These are phyloP conservation scores for Tineola bisselliella DNA, from an alignment of 2,888 invertebrate species.

Conservation along the genomic window DNA sequence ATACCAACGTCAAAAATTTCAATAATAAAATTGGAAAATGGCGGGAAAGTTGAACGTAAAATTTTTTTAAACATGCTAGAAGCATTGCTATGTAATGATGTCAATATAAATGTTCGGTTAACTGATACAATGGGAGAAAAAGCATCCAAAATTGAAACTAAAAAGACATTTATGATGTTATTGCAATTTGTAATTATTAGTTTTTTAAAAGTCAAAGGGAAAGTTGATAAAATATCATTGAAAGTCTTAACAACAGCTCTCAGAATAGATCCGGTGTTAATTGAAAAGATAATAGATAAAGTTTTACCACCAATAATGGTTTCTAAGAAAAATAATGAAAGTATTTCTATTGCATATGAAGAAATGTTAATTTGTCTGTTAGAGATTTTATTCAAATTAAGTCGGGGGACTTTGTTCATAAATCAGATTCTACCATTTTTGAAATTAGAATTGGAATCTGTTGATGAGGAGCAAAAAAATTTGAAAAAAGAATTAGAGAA, in stretches of 20 bases:
- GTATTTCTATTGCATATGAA: conserved; percentile 30
- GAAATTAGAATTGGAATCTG: conserved; percentile 38
- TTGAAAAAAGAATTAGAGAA: conserved; percentile 31
- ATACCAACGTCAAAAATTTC: conserved; percentile 39
- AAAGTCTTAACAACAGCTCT: conserved; percentile 45
- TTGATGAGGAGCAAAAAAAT: conserved; percentile 45
- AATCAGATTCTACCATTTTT: conserved; percentile 45
- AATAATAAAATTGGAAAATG: conserved; percentile 34
- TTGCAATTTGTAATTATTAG: conserved; percentile 48
- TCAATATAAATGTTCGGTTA: conserved; percentile 45
- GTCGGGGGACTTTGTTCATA: conserved; percentile 45
- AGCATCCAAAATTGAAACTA: conserved; percentile 44
- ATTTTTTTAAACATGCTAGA: conserved; percentile 50
- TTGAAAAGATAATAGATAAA: conserved; percentile 44
- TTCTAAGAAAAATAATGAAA: conserved; percentile 35
- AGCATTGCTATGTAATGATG: conserved; percentile 38
- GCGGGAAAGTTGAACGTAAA: conserved; percentile 36
- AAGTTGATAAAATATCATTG: conserved; percentile 41
- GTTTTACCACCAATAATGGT: conserved; percentile 50
- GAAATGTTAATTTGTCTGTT: conserved; percentile 47
- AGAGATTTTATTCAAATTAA: conserved; percentile 54
- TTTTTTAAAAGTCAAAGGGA: conserved; percentile 45
- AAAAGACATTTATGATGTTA: conserved; percentile 46
- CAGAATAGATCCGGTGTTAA: conserved; percentile 46
- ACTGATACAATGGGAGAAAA: conserved; percentile 50